These are phyloP conservation scores for Uropsilus gracilis DNA, from an alignment of 2,113 vertebrate species.

Conservation along the genomic window DNA sequence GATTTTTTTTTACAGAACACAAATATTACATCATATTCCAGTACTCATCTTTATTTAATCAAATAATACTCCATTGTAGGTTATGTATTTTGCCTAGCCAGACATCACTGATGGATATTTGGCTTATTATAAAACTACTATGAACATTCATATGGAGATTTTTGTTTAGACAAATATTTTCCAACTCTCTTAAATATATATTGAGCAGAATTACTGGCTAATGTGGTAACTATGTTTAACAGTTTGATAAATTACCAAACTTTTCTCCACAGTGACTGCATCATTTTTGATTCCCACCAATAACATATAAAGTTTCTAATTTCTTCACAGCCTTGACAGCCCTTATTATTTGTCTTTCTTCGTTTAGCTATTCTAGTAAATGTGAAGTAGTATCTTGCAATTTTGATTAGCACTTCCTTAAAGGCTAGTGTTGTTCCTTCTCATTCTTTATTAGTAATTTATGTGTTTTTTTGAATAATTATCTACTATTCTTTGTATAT, in stretches of 20 bases:
- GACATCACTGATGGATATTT: neutral
- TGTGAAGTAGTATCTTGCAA: neutral
- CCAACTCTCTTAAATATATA: neutral
- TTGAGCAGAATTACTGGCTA: neutral
- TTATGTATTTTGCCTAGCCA: neutral
- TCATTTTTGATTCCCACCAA: neutral
- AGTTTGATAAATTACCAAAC: neutral
- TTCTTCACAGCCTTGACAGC: neutral
- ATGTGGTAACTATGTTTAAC: neutral
- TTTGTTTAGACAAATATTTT: neutral
- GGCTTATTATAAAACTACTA: neutral
- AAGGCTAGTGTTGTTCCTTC: neutral
- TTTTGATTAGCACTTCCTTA: slow-evolving; percentile 2
- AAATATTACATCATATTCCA: neutral
- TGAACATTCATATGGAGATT: neutral
- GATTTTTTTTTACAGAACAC: neutral
- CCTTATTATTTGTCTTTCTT: neutral
- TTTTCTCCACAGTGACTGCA: neutral
- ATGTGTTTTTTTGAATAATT: neutral
- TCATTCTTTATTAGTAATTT: neutral
- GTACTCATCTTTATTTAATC: neutral
- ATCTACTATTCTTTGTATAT: neutral
- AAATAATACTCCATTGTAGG: neutral
- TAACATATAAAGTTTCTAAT: neutral
- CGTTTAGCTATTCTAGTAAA: neutral